These are phyloP conservation scores for Vidua chalybeata DNA, from an alignment of 2,113 vertebrate species.

Conservation along the genomic window DNA sequence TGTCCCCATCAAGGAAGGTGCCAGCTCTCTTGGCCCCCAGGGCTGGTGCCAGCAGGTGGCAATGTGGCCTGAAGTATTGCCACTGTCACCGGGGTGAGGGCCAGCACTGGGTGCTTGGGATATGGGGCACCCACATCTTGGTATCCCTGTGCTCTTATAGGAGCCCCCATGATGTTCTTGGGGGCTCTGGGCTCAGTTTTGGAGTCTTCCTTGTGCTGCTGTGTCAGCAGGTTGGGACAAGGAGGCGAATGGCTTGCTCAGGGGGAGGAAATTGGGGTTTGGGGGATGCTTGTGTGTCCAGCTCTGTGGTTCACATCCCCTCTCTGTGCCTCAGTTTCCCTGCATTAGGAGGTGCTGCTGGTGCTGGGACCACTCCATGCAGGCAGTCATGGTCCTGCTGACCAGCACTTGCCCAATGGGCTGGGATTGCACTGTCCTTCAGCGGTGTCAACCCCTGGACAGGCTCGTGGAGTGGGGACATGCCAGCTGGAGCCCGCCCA, in stretches of 20 bases:
- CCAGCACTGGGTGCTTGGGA: not conserved
- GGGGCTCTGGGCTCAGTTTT: not conserved
- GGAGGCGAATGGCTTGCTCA: not conserved
- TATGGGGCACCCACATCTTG: accelerated
- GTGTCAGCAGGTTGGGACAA: not conserved
- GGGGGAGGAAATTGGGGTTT: not conserved
- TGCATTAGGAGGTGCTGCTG: not conserved
- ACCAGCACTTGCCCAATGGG: accelerated
- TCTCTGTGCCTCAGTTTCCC: not conserved
- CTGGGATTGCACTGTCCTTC: accelerated
- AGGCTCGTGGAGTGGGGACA: accelerated
- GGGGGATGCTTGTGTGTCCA: not conserved
- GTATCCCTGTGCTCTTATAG: not conserved
- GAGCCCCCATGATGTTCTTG: accelerated
- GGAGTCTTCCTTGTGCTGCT: not conserved
- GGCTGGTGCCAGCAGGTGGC: constrained; percentile 31
- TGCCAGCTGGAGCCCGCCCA: not conserved
- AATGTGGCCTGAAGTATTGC: not conserved
- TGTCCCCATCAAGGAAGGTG: not conserved
- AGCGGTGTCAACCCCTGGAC: too few species aligned
- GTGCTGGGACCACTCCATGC: accelerated
- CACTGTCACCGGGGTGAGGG: not conserved
- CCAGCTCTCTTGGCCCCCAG: accelerated
- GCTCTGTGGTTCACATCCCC: not conserved
- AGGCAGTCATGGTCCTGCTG: not conserved